phyloP scores from a whole-genome alignment of 2,113 vertebrate genomes.

The Tragelaphus imberbis region DNA sequence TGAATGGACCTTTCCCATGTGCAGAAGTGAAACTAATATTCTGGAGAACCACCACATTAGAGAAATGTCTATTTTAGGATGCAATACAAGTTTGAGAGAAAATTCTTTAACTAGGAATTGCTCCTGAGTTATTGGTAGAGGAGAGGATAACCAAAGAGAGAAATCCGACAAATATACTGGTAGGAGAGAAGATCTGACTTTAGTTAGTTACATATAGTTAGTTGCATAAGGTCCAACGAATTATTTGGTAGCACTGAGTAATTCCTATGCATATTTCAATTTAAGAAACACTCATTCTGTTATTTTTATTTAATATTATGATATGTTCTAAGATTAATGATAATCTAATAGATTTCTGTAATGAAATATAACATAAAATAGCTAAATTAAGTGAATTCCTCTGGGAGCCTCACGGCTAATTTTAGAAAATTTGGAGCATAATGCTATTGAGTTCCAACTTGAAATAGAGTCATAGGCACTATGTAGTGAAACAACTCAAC shows the following conservation, averaged over 20 bases:
- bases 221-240: not conserved
- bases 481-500: not conserved
- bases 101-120: not conserved
- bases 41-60: not conserved
- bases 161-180: not conserved
- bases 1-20: not conserved
- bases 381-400: not conserved
- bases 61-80: not conserved
- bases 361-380: not conserved
- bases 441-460: not conserved
- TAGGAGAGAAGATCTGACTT: not conserved
- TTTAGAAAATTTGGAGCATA: not conserved
- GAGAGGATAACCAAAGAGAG: not conserved
- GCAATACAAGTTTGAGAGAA: not conserved
- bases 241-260: not conserved
- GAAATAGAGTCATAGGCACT: not conserved
- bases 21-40: not conserved
- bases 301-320: conserved; percentile 15
- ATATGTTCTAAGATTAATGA: not conserved
- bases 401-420: not conserved
- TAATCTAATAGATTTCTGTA: not conserved
- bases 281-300: not conserved
- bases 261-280: not conserved
- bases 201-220: not conserved
- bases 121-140: not conserved